phyloP scores from a whole-genome alignment of 2,888 invertebrate genomes.

The Nudaria mundana region DNA sequence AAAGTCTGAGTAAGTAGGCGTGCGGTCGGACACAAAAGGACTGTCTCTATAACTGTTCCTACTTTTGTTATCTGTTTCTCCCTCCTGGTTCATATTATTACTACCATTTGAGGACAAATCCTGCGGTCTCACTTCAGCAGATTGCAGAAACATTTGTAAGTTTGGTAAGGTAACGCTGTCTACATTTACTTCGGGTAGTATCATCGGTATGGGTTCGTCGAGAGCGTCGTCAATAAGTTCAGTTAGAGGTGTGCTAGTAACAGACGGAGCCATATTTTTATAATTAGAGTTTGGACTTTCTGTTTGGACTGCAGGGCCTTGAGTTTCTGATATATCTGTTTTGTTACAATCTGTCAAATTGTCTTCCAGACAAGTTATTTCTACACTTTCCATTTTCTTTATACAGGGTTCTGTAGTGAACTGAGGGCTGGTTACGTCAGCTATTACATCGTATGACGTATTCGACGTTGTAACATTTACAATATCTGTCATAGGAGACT shows the following conservation, averaged over 20 bases:
- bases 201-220: constrained; percentile 43
- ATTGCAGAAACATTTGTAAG: constrained; percentile 54
- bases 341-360: constrained; percentile 38
- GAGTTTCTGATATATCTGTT: constrained; percentile 31
- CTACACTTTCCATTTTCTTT: constrained; percentile 68
- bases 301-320: constrained; percentile 28
- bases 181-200: constrained; percentile 35
- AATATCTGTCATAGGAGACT: constrained; percentile 51
- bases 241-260: constrained; percentile 65
- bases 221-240: constrained; percentile 31
- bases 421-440: constrained; percentile 43
- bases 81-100: constrained; percentile 36
- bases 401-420: constrained; percentile 43
- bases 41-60: constrained; percentile 45
- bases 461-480: constrained; percentile 47
- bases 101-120: constrained; percentile 44
- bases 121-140: constrained; percentile 60
- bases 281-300: constrained; percentile 54
- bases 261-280: constrained; percentile 50
- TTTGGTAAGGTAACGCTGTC: constrained; percentile 42
- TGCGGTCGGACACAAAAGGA: constrained; percentile 36
- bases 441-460: constrained; percentile 25
- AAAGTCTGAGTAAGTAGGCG: constrained; percentile 59
- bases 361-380: constrained; percentile 60
- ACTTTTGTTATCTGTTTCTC: constrained; percentile 46